Evolutionary conservation across 2,797 vertebrate species (phyloP), one percentile per base, ranked within the genome.

Genomic region (Rhinichthys osculus): DNA sequence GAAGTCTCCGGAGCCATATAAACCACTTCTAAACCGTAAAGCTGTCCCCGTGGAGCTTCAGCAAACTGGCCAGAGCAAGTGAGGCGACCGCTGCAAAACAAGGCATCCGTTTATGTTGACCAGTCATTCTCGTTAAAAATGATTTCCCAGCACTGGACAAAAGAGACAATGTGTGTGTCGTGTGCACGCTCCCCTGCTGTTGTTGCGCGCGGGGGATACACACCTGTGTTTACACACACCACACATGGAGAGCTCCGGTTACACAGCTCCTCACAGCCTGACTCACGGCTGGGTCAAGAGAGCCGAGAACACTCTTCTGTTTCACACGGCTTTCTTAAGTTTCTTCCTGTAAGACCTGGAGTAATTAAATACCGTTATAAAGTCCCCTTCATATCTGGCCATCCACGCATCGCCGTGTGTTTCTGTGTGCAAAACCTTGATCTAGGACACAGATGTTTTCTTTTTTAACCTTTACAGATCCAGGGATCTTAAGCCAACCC

Each of bases 141-240:
- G 27, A 71, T 79, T 57, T 79, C 19, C 38, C 66, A 85, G 52
- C 14, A 17, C 76, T 79, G 52, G 73, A 87, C 30, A 62, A 71
- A 35, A 38, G 30, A 85, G 33, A 59, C 38, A n/a, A 59, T 52
- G 23, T 81, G 84, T 70, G 84, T 71, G 78, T 78, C 40, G 19
- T 74, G 10, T 21, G 17, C 35, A 72, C 72, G 23, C 70, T 38
- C 54, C 81, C 86, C 81, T 87, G 84, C 66, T 35, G 86, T 66
- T 47, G 57, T 23, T 21, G 35, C 62, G 14, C 17, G 16, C 19
- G 73, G 77, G n/a, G 27, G n/a, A 77, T 17, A 64, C 21, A 57
- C 89, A 89, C 85, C 82, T 88, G 89, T 88, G 87, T 88, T 89
- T 89, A 87, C 77, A 27, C 67, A 85, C 67, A 85, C 47, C 38